Evolutionary conservation across 1,140 invertebrate species (phyloP).

Genomic region (Lucilia cuprina): DNA sequence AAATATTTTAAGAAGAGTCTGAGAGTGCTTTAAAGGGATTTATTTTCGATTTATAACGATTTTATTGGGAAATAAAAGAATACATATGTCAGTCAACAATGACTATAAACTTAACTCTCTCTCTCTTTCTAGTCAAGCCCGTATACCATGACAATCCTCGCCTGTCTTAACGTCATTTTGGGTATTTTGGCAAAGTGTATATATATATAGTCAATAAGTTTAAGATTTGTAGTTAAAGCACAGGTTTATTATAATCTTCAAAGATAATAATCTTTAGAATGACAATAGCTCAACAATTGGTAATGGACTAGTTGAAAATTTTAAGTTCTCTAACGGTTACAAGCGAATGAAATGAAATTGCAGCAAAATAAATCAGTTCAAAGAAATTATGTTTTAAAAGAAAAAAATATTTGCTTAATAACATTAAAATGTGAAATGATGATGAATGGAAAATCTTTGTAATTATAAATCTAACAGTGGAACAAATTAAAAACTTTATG

Average conservation of each 20-base stretch:
- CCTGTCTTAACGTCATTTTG: background rate
- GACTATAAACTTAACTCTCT: background rate
- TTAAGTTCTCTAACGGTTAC: background rate
- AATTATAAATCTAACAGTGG: background rate
- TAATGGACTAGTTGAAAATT: background rate
- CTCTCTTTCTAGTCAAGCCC: background rate
- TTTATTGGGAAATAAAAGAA: background rate
- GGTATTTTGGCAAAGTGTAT: background rate
- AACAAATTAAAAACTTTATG: background rate
- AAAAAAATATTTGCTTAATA: background rate
- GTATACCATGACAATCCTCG: too few species aligned
- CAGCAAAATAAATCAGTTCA: background rate
- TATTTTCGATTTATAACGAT: background rate
- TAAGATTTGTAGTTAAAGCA: background rate
- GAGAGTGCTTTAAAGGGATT: background rate
- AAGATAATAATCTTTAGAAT: background rate
- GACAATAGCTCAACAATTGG: conserved; percentile 6
- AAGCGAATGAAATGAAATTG: background rate
- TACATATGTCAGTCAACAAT: background rate
- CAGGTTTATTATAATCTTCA: background rate
- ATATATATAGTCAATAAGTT: background rate
- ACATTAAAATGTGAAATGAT: background rate
- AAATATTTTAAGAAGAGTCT: background rate
- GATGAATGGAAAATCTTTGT: background rate
- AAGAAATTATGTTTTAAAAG: background rate